A percentile compares a stretch with the other conserved stretches of the same genome.
Conservation (phyloP, 2,888 invertebrate species). For the Nineta flava region DNA sequence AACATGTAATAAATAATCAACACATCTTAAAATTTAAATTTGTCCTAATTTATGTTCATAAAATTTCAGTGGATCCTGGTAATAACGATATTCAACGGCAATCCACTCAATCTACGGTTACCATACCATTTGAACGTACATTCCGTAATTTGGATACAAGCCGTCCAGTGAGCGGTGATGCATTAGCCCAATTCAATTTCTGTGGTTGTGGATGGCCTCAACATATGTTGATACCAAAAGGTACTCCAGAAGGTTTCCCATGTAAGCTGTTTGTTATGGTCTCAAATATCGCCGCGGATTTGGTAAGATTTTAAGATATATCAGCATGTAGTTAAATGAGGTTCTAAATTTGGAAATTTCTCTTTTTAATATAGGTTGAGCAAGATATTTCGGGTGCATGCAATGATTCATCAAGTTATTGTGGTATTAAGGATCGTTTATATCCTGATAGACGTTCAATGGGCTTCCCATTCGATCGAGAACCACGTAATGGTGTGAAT, state of each 20-base stretch:
- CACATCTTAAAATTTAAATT: no score
- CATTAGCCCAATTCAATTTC: conserved; percentile 48
- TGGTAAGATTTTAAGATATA: conserved; percentile 29
- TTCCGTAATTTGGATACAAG: conserved; percentile 52
- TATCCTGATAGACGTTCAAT: conserved; percentile 71
- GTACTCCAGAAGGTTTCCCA: conserved; percentile 44
- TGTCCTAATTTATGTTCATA: not conserved
- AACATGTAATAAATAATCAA: conserved; percentile 31
- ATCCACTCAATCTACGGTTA: conserved; percentile 62
- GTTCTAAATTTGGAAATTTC: no score
- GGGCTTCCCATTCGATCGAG: conserved; percentile 70
- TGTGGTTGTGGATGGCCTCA: conserved; percentile 85
- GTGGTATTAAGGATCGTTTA: conserved; percentile 57
- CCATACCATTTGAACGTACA: conserved; percentile 67
- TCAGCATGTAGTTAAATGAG: not conserved
- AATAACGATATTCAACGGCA: conserved; percentile 45
- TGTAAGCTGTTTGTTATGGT: conserved; percentile 64
- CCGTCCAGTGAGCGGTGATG: conserved; percentile 38
- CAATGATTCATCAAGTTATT: conserved; percentile 61
- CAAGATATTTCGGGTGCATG: conserved; percentile 40
- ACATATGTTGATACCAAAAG: conserved; percentile 63
- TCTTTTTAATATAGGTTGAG: conserved; percentile 26
- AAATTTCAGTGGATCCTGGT: conserved; percentile 44
- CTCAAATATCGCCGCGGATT: conserved; percentile 52
- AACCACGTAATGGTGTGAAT: conserved; percentile 38